Evolutionary conservation across 2,113 vertebrate genomes (phyloP), one percentile per base, ranked within the genome.

Genomic region (Python bivittatus): DNA sequence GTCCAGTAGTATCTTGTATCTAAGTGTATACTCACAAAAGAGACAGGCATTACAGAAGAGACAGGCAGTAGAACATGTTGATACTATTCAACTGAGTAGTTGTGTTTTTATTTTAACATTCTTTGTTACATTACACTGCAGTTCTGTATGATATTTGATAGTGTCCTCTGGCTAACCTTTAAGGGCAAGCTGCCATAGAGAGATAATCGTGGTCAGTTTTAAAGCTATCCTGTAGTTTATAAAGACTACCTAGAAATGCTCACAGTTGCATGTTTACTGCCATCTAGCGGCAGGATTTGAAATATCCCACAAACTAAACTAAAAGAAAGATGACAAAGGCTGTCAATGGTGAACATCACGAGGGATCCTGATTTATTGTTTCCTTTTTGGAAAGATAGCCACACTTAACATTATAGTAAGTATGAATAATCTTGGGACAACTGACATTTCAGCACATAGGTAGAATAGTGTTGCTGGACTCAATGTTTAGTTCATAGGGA

Each of bases 251-350:
- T 0, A 1, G 33, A 91, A 88, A 17, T 1, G 0, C 10, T 94
- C 60, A 95, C 94, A 33, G 13, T 94, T 96, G 93, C 95, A n/a
- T 95, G 61, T 94, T 91, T 96, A 96, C 96, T 98, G 97, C 98
- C 98, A 98, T 97, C 97, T 98, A 96, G 96, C 95, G 98, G 4
- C n/a, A 23, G 0, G 64, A 89, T 20, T 2, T 3, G 2, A 22
- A 91, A 93, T 88, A 12, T 23, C 2, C 0, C 25, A 29, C 4
- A 88, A 92, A 42, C 38, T 3, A 22, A 1, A 0, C 0, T 90
- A 0, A 25, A 1, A 23, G 52, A 6, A 57, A 12, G 12, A 1
- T 0, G 89, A n/a, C 1, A 12, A 72, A 91, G 25, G 0, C 0
- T 0, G 0, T 72, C 38, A 23, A 4, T 0, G 1, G 4, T 6